These are phyloP conservation scores for Aphelenchoides besseyi DNA, from an alignment of 1,140 invertebrate genomes.

Conservation along the genomic window DNA sequence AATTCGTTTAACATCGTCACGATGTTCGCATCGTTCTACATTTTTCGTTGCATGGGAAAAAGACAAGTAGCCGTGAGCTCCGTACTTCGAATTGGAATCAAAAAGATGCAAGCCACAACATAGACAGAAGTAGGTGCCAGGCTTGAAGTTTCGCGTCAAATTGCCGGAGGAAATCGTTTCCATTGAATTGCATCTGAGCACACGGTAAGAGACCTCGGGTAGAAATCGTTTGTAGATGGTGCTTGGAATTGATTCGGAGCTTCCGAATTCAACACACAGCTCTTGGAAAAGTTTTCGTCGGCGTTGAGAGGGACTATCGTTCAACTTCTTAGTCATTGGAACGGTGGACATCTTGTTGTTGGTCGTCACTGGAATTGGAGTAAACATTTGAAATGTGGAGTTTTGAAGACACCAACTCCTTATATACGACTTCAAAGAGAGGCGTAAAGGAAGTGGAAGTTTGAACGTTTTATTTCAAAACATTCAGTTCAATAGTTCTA, in stretches of 20 bases:
- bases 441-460: too few relatives aligned
- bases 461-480: too few relatives aligned
- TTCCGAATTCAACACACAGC: neutral
- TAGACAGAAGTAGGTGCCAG: neutral
- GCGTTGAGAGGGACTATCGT: neutral
- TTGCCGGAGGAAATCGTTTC: neutral
- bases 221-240: neutral
- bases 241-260: neutral
- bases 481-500: too few relatives aligned
- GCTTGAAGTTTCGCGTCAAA: neutral
- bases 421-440: neutral
- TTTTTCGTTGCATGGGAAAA: neutral
- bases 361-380: neutral
- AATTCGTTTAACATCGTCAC: neutral
- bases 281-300: neutral
- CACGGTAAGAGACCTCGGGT: neutral
- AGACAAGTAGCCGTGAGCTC: neutral
- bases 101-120: slow-evolving; percentile 4
- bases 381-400: neutral
- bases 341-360: neutral
- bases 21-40: too few relatives aligned
- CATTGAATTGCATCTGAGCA: neutral
- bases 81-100: neutral
- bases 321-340: neutral
- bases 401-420: too few relatives aligned